Evolutionary conservation across 2,113 vertebrate species (phyloP).

Genomic region (Potamarius usumacintae): DNA sequence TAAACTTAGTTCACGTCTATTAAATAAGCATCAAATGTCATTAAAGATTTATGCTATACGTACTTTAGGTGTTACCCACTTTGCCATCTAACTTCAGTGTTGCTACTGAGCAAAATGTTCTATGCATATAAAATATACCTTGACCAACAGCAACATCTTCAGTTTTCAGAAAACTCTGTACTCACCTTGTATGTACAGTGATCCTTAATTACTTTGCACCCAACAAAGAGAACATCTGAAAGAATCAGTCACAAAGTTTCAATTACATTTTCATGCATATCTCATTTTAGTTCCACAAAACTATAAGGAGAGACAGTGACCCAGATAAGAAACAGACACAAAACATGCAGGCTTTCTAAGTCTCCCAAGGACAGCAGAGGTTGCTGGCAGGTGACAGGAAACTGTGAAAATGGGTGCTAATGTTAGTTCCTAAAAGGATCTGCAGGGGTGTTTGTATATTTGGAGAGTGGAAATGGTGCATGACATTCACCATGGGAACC

Average conservation of each 20-base stretch:
- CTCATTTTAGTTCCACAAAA: constrained; percentile 3
- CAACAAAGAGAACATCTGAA: background rate
- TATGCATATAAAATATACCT: background rate
- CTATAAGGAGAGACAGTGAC: background rate
- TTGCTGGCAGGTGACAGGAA: constrained; percentile 4
- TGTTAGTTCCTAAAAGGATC: constrained; percentile 56
- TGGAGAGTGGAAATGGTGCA: constrained; percentile 74
- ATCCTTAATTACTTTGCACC: background rate
- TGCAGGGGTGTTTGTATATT: constrained; percentile 62
- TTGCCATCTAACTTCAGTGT: background rate
- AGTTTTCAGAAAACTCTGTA: background rate
- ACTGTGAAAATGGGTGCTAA: constrained; percentile 48
- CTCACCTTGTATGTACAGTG: background rate
- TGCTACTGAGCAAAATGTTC: background rate
- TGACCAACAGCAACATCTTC: background rate
- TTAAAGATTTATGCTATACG: background rate
- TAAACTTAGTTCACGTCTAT: background rate
- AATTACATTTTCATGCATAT: constrained; percentile 18
- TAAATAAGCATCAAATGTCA: background rate
- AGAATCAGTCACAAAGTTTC: background rate
- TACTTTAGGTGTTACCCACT: background rate
- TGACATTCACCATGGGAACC: constrained; percentile 65
- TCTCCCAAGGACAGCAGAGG: constrained; percentile 15
- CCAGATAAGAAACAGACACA: background rate
- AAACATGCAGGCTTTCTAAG: background rate